Conservation (phyloP, 2,888 invertebrate genomes). For the Drosophila limbata region DNA sequence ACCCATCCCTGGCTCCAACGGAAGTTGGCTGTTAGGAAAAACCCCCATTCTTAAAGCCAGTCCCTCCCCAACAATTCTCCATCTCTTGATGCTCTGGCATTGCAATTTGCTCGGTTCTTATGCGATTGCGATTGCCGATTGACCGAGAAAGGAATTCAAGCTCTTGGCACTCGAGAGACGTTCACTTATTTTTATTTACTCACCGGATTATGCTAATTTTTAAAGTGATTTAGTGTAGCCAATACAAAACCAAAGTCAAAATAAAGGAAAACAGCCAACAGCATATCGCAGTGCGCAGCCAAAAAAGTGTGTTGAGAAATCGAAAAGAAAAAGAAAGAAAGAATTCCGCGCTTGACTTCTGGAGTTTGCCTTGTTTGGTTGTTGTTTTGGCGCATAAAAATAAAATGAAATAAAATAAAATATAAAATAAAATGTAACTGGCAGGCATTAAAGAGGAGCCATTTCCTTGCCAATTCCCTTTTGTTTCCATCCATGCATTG, state of each 20-base stretch:
- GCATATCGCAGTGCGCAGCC: slow-evolving; percentile 30
- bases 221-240: slow-evolving; percentile 80
- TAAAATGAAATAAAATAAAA: slow-evolving; percentile 67
- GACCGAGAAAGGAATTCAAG: slow-evolving; percentile 43
- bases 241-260: slow-evolving; percentile 56
- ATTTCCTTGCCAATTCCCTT: slow-evolving; percentile 20
- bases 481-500: slow-evolving; percentile 53
- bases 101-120: slow-evolving; percentile 44
- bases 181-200: slow-evolving; percentile 79
- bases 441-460: slow-evolving; percentile 53
- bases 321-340: slow-evolving; percentile 13
- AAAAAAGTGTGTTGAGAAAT: slow-evolving; percentile 4
- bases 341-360: slow-evolving; percentile 36
- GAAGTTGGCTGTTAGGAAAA: not conserved
- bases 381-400: slow-evolving; percentile 55
- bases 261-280: slow-evolving; percentile 24
- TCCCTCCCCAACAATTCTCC: not conserved
- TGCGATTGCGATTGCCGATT: slow-evolving; percentile 42
- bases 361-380: slow-evolving; percentile 21
- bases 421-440: slow-evolving; percentile 69
- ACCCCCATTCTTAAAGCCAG: not conserved
- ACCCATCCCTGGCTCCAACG: slow-evolving; percentile 7
- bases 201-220: slow-evolving; percentile 80
- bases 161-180: slow-evolving; percentile 55
- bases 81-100: not conserved